Percentiles rank a stretch among this genome's conserved stretches.
phyloP scores from a whole-genome alignment of 2,888 invertebrate species.

The Salpingus planirostris region DNA sequence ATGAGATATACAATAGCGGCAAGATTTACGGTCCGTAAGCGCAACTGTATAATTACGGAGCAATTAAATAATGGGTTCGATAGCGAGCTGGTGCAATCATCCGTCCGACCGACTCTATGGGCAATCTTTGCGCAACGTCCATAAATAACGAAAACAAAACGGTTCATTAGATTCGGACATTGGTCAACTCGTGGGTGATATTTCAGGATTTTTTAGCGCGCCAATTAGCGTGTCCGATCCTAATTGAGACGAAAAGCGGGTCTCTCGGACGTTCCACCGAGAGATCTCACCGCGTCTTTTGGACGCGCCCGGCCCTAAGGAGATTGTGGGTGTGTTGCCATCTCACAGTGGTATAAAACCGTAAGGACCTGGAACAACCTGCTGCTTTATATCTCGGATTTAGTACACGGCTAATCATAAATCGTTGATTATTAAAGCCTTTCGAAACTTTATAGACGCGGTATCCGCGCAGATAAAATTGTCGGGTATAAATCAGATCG shows the following conservation, averaged over 20 bases:
- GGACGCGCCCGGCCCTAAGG: too few relatives aligned
- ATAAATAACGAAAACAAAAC: constrained; percentile 8
- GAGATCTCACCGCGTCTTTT: too few relatives aligned
- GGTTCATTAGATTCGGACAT: constrained; percentile 11
- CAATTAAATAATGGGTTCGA: constrained; percentile 14
- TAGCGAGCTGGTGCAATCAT: constrained; percentile 5
- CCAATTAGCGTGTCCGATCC: constrained; percentile 8
- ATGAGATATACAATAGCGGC: too few relatives aligned
- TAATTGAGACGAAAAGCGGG: constrained; percentile 6
- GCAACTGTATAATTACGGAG: constrained; percentile 11
- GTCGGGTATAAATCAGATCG: constrained; percentile 32
- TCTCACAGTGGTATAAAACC: constrained; percentile 28
- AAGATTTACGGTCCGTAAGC: too few relatives aligned
- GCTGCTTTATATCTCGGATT: constrained; percentile 29
- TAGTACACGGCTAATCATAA: constrained; percentile 25
- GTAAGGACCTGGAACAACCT: constrained; percentile 30
- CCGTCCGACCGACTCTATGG: constrained; percentile 1
- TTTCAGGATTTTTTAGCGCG: constrained; percentile 7
- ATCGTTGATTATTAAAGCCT: constrained; percentile 28
- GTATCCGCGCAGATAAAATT: constrained; percentile 28
- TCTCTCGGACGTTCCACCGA: neutral
- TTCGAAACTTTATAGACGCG: constrained; percentile 27
- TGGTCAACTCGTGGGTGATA: constrained; percentile 14
- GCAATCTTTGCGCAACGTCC: constrained; percentile 7
- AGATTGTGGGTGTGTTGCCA: constrained; percentile 29